Evolutionary conservation across 92 coral and sea anemone genomes (phyloP).

Genomic region (Zoanthus sociatus): DNA sequence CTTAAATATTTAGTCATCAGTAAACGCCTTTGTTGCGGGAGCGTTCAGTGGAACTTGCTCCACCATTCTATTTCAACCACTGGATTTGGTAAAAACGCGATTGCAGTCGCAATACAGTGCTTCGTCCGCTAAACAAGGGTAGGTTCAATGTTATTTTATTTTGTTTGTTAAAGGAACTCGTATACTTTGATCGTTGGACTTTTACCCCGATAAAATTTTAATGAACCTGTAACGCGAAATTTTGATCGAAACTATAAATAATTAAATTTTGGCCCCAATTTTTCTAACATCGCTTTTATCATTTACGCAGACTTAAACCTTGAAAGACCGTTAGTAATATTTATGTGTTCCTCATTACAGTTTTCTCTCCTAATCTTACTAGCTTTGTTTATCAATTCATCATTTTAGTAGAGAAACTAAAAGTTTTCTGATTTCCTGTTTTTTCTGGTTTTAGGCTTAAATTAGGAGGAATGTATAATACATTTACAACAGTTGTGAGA

Average conservation of each 20-base stretch:
- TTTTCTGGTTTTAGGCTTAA: slow-evolving; percentile 45
- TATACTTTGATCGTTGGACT: too few species aligned
- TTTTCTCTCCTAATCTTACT: background rate
- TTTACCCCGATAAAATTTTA: background rate
- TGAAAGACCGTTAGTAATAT: too few species aligned
- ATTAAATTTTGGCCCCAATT: background rate
- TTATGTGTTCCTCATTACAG: too few species aligned
- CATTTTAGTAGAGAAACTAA: background rate
- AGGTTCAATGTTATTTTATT: background rate
- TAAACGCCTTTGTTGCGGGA: slow-evolving; percentile 91
- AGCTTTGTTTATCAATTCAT: background rate
- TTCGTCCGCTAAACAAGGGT: slow-evolving; percentile 44
- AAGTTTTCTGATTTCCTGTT: too few species aligned
- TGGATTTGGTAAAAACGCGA: slow-evolving; percentile 93
- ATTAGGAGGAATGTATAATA: slow-evolving; percentile 75
- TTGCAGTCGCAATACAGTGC: slow-evolving; percentile 71
- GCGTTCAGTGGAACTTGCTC: slow-evolving; percentile 97
- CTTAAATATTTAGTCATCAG: slow-evolving; percentile 52
- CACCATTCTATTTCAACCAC: slow-evolving; percentile 92
- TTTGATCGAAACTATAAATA: background rate
- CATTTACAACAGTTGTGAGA: slow-evolving; percentile 79
- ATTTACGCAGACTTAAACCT: too few species aligned
- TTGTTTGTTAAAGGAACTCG: too few species aligned
- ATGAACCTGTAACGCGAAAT: background rate
- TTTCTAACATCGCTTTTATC: too few species aligned